Percentiles rank a stretch among this genome's conserved stretches.
Conservation (phyloP, 2,888 invertebrate species). For the Gari tellinella region DNA sequence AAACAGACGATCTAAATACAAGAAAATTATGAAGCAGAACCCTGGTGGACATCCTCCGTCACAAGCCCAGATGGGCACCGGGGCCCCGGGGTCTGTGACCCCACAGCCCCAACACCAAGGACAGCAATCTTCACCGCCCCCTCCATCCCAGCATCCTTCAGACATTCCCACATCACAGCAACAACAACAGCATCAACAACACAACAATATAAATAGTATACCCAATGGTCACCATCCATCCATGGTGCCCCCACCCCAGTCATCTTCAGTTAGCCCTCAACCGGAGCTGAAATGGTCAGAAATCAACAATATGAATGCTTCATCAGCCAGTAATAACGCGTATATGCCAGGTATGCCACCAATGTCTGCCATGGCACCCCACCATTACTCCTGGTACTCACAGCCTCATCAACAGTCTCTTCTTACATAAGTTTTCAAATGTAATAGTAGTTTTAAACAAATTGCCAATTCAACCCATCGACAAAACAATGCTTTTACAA, state of each 20-base stretch:
- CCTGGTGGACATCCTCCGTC: conserved; percentile 51
- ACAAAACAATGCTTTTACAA: not conserved
- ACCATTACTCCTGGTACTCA: conserved; percentile 73
- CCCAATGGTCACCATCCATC: conserved; percentile 58
- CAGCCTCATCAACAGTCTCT: conserved; percentile 73
- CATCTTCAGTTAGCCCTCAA: conserved; percentile 73
- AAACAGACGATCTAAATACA: conserved; percentile 74
- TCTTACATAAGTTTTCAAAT: conserved; percentile 59
- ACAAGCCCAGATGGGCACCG: conserved; percentile 45
- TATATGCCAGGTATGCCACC: conserved; percentile 70
- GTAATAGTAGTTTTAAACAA: not conserved
- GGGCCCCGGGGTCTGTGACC: conserved; percentile 63
- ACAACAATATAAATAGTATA: conserved; percentile 52
- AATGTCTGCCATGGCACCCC: conserved; percentile 68
- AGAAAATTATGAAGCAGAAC: conserved; percentile 76
- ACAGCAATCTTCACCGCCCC: conserved; percentile 62
- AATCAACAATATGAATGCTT: conserved; percentile 63
- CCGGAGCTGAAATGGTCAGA: conserved; percentile 70
- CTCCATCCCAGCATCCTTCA: conserved; percentile 56
- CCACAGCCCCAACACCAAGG: conserved; percentile 64
- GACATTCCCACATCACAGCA: conserved; percentile 67
- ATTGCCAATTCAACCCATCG: not conserved
- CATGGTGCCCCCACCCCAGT: conserved; percentile 65
- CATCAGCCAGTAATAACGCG: conserved; percentile 60
- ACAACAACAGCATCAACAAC: conserved; percentile 61